Conservation (phyloP, 2,888 invertebrate genomes). For the Drosophila suboccidentalis region DNA sequence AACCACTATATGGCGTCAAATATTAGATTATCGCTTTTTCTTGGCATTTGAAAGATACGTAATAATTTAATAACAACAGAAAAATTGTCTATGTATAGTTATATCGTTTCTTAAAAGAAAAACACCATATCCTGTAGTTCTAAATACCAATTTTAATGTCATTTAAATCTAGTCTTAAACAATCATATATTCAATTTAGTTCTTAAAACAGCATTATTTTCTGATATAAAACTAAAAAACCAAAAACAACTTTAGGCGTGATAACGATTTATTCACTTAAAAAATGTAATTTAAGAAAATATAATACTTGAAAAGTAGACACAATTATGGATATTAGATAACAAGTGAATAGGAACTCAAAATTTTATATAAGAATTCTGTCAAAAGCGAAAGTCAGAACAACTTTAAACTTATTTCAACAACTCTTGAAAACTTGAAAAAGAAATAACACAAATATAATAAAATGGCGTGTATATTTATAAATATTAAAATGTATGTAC, state of each 20-base stretch:
- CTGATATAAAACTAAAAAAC: neutral
- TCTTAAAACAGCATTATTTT: constrained; percentile 21
- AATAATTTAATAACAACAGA: constrained; percentile 32
- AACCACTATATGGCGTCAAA: no score
- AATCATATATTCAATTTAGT: constrained; percentile 42
- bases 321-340: constrained; percentile 54
- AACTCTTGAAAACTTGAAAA: constrained; percentile 10
- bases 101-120: constrained; percentile 42
- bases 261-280: constrained; percentile 62
- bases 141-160: constrained; percentile 40
- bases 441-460: constrained; percentile 23
- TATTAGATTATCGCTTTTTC: constrained; percentile 29
- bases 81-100: constrained; percentile 21
- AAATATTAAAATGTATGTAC: constrained; percentile 40
- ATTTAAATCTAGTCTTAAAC: constrained; percentile 25
- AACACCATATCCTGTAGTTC: constrained; percentile 67
- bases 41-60: constrained; percentile 54
- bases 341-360: constrained; percentile 30
- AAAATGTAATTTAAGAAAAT: constrained; percentile 37
- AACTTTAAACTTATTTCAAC: constrained; percentile 28
- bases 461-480: constrained; percentile 46
- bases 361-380: constrained; percentile 45
- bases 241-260: constrained; percentile 61
- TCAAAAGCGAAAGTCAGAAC: neutral
- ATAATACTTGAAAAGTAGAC: constrained; percentile 72